Evolutionary conservation across 2,797 vertebrate genomes (phyloP).

Genomic region (Tamandua tetradactyla): DNA sequence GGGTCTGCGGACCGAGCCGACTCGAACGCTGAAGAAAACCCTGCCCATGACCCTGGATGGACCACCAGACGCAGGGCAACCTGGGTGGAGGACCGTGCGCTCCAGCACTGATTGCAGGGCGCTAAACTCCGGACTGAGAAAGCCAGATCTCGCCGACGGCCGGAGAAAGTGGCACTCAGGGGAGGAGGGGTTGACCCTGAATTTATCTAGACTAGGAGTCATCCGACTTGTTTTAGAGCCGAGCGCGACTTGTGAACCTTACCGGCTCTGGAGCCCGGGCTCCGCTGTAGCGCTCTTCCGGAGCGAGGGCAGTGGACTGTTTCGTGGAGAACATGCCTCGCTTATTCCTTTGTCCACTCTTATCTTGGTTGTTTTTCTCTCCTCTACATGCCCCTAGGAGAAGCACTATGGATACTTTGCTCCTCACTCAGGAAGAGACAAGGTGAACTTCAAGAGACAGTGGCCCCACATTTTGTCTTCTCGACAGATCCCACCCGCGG

Average conservation of each 20-base stretch:
- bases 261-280: constrained; percentile 80
- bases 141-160: constrained; percentile 29
- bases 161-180: neutral
- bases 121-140: neutral
- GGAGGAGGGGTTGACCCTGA: neutral
- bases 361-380: neutral
- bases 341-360: constrained; percentile 43
- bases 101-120: neutral
- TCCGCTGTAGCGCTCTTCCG: constrained; percentile 80
- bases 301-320: constrained; percentile 78
- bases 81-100: neutral
- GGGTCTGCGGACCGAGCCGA: neutral
- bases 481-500: constrained; percentile 75
- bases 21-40: neutral
- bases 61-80: neutral
- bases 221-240: neutral
- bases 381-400: neutral
- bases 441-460: constrained; percentile 47
- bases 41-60: neutral
- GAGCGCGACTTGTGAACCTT: constrained; percentile 67
- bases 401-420: neutral
- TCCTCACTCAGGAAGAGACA: constrained; percentile 57
- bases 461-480: constrained; percentile 81
- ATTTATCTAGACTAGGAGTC: neutral
- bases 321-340: constrained; percentile 81